Conservation (phyloP, 2,113 vertebrate species). For the Okapia johnstoni region DNA sequence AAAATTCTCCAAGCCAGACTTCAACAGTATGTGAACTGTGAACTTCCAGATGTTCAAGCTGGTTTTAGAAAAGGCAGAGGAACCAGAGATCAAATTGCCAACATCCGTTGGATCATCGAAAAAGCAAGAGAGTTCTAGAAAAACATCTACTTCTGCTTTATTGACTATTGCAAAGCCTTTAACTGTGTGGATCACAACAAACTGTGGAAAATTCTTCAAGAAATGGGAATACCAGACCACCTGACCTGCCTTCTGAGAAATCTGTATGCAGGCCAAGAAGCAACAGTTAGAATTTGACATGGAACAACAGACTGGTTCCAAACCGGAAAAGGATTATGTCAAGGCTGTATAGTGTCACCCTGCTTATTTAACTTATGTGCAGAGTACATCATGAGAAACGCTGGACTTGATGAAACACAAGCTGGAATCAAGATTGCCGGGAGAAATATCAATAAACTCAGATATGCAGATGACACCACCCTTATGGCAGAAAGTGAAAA, state of each 20-base stretch:
- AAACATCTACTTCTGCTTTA: not conserved
- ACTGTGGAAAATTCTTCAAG: not conserved
- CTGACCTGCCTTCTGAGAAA: not conserved
- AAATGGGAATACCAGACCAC: not conserved
- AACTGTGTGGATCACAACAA: not conserved
- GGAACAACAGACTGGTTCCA: not conserved
- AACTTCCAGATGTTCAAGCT: not conserved
- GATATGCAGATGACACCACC: not conserved
- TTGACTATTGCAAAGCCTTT: not conserved
- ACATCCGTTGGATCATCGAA: rapidly evolving
- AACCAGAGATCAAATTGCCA: not conserved
- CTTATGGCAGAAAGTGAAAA: not conserved
- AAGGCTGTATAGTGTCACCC: not conserved
- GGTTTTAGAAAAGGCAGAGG: not conserved
- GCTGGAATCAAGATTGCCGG: not conserved
- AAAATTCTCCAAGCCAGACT: not conserved
- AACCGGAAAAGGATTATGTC: not conserved
- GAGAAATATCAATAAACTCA: not conserved
- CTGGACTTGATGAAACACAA: not conserved
- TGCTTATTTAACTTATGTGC: not conserved
- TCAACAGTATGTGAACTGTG: too few species aligned
- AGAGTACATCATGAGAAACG: not conserved
- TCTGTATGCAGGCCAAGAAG: not conserved
- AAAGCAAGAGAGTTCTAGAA: not conserved
- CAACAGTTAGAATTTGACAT: not conserved